Evolutionary conservation across 1,140 invertebrate genomes (phyloP).

Genomic region (Macrostomum lignano): DNA sequence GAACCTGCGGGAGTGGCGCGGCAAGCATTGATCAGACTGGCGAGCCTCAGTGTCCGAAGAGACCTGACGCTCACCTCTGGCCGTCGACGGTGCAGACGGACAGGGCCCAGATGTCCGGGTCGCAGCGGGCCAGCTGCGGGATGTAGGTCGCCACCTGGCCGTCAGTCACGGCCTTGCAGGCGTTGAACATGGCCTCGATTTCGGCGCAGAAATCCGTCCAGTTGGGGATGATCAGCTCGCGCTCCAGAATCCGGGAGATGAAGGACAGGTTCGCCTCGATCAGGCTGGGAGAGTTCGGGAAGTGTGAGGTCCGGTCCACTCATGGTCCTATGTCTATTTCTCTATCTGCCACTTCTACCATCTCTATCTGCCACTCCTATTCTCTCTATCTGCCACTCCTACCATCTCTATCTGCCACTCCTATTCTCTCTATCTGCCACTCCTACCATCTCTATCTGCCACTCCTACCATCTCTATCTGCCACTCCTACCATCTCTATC

Average conservation of each 20-base stretch:
- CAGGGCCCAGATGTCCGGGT: conserved; percentile 58
- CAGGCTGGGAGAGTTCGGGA: background rate
- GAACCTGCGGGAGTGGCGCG: too few species aligned
- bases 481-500: too few species aligned
- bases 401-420: too few species aligned
- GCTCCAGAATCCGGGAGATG: conserved; percentile 31
- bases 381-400: too few species aligned
- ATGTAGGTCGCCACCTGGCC: conserved; percentile 7
- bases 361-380: too few species aligned
- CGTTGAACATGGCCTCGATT: conserved; percentile 71
- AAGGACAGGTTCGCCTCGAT: background rate
- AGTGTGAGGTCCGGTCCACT: background rate
- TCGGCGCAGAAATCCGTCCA: conserved; percentile 60
- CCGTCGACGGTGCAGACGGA: conserved; percentile 71
- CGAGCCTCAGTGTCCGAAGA: too few species aligned
- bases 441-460: too few species aligned
- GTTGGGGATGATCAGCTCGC: conserved; percentile 76
- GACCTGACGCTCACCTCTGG: conserved; percentile 37
- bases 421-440: too few species aligned
- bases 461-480: too few species aligned
- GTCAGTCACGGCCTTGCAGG: conserved; percentile 42
- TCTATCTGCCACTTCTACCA: conserved; percentile 4
- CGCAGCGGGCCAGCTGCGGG: conserved; percentile 29
- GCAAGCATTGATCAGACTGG: too few species aligned
- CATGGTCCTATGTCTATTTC: background rate